Percentiles rank a stretch among this genome's conserved stretches.
phyloP scores from a whole-genome alignment of 2,888 invertebrate genomes.

The Galeopsomyia nigrocyanea region DNA sequence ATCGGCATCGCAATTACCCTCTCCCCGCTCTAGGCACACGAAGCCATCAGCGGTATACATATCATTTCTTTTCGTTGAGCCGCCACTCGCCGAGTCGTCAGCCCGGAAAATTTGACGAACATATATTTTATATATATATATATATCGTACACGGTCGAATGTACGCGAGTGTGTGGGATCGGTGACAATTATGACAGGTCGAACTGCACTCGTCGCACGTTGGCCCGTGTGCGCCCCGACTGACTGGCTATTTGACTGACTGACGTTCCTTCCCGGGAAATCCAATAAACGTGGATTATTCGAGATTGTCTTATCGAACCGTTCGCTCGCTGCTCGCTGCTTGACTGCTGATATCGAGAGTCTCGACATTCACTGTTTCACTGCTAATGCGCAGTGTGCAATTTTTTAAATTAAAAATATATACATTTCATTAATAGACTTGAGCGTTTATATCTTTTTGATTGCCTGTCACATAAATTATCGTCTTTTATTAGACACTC shows the following conservation, averaged over 20 bases:
- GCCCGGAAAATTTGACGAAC: constrained; percentile 58
- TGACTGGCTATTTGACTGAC: constrained; percentile 5
- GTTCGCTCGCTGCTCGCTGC: constrained; percentile 8
- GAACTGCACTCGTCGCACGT: constrained; percentile 48
- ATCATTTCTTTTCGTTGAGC: constrained; percentile 11
- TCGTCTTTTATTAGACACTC: no score
- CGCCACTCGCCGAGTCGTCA: constrained; percentile 50
- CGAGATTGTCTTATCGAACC: constrained; percentile 42
- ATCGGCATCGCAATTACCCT: constrained; percentile 22
- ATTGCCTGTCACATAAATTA: no score
- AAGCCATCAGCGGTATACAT: no score
- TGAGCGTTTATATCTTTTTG: no score
- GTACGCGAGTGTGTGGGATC: constrained; percentile 35
- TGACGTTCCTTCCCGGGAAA: constrained; percentile 48
- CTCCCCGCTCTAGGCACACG: constrained; percentile 35
- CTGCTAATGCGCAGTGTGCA: neutral
- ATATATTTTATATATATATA: constrained; percentile 52
- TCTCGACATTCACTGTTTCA: no score
- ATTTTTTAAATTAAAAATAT: neutral
- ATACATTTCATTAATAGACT: no score
- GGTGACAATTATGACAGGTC: constrained; percentile 59
- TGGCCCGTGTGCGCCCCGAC: neutral
- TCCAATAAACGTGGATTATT: constrained; percentile 49
- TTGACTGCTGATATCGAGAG: constrained; percentile 9
- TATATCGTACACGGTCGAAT: constrained; percentile 28